A percentile compares a stretch with the other conserved stretches of the same genome.
These are phyloP conservation scores for Temnopleurus reevesii DNA, from an alignment of 53 echinoderm and acorn worm genomes.

Conservation along the genomic window DNA sequence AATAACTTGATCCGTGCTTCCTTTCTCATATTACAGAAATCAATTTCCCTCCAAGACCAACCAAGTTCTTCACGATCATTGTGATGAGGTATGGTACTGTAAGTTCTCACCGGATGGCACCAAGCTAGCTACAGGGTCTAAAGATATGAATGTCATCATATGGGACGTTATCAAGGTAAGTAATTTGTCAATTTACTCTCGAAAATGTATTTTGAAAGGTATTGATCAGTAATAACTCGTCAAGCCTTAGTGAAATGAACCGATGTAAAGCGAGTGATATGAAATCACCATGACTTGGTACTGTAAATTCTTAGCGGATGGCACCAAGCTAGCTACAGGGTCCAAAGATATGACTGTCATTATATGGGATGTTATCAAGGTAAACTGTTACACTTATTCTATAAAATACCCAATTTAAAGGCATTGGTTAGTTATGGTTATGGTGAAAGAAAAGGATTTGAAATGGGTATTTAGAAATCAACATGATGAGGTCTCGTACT, in stretches of 20 bases:
- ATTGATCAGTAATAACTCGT: too few relatives aligned
- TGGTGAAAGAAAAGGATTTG: too few relatives aligned
- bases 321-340: conserved; percentile 96
- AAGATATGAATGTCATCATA: conserved; percentile 95
- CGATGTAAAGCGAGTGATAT: too few relatives aligned
- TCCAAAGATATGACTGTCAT: conserved; percentile 98
- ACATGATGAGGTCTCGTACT: conserved; percentile 94
- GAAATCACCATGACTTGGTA: conserved; percentile 97
- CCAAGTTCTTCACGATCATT: conserved; percentile 93
- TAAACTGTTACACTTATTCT: too few relatives aligned
- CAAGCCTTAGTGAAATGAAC: too few relatives aligned
- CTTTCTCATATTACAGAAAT: conserved; percentile 61
- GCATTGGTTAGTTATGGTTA: too few relatives aligned
- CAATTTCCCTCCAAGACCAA: conserved; percentile 96
- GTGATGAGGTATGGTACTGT: conserved; percentile 98
- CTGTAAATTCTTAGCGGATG: conserved; percentile 96
- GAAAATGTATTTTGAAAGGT: too few relatives aligned
- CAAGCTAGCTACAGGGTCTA: conserved; percentile 98
- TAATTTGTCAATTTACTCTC: not conserved
- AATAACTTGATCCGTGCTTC: not conserved
- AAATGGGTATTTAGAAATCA: conserved; percentile 85
- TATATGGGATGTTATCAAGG: conserved; percentile 98
- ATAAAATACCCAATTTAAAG: too few relatives aligned
- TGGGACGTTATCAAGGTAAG: conserved; percentile 98
- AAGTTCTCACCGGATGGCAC: conserved; percentile 97